A percentile compares a stretch with the other conserved stretches of the same genome.
Evolutionary conservation across 2,113 vertebrate genomes (phyloP).

Genomic region (Aleadryas rufinucha): DNA sequence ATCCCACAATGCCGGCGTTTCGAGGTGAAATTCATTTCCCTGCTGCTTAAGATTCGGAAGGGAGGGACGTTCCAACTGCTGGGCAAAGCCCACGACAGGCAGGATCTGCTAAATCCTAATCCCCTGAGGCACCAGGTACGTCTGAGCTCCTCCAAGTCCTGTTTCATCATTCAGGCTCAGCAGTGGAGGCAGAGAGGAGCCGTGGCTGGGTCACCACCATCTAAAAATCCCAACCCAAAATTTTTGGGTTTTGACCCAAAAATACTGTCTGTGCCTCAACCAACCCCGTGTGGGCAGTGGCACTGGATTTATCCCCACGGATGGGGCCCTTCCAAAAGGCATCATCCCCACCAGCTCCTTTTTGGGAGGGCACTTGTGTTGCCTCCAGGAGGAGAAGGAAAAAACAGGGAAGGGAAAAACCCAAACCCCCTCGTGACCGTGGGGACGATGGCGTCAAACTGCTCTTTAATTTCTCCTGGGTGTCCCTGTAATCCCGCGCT

Average conservation of each 20-base stretch:
- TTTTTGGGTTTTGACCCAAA: neutral
- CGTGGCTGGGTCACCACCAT: rapidly evolving
- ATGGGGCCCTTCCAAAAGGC: neutral
- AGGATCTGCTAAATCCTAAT: conserved; percentile 24
- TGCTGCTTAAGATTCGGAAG: neutral
- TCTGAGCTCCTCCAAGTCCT: neutral
- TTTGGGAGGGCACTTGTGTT: rapidly evolving
- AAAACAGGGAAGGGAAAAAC: rapidly evolving
- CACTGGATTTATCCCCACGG: rapidly evolving
- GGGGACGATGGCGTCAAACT: neutral
- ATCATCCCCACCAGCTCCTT: neutral
- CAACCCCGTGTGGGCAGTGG: rapidly evolving
- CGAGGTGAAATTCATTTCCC: neutral
- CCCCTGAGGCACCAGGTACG: neutral
- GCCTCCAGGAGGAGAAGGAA: neutral
- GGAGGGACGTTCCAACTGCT: neutral
- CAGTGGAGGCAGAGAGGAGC: neutral
- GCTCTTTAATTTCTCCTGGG: conserved; percentile 40
- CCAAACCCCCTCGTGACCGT: rapidly evolving
- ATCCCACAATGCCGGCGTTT: rapidly evolving
- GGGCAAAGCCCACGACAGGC: neutral
- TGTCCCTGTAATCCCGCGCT: neutral
- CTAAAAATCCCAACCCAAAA: no score
- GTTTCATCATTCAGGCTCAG: neutral
- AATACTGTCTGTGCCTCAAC: neutral